Base-by-base conservation (phyloP, 2,113 vertebrate species). In the rat (Rattus norvegicus) region DNA sequence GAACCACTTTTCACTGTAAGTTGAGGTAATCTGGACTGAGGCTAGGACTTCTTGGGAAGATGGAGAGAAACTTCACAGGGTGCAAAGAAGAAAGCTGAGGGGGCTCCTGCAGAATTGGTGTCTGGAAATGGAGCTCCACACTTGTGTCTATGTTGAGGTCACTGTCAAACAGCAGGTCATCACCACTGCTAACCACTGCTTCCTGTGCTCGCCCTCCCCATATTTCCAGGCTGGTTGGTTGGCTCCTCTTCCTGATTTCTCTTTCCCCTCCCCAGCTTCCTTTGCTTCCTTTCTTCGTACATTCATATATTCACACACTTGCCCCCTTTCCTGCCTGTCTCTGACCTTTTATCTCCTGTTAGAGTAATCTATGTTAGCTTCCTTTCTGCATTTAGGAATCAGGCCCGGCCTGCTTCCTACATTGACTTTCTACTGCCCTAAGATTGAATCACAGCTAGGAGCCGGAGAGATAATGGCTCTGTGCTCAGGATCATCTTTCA, bases 381-480 rank as follows among this genome's bases (percentile, higher is more conserved):
- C 65, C 14, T 77, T 92, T 69, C 86, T 85, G 0, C 39, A 70
- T 63, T 87, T 93, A 94, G 80, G 76, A 63, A 33, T 39, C 22
- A 90, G 69, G 72, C n/a, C 88, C 36, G 86, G 61, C 39, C 81
- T 94, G 54, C 72, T 97, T 95, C 63, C 84, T 65, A 59, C 96
- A 54, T 36, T 26, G 84, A 65, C 76, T 65, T 92, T 19, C 72
- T 73, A 72, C 49, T 65, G 61, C 63, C 59, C 76, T 94, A n/a
- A 95, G 90, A 61, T 92, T 79, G 83, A 65, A 30, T 85, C 39
- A 30, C 16, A 47, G 2, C 59, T 47, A 65, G 83, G 59, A 39
- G 26, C 83, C 65, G 59, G 47, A 85, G 83, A 47, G 59, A 65
- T 43, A 43, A 43, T 43, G n/a, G 59, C 59, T 65, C 81, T 84